Conservation (phyloP, 2,797 vertebrate species). For the Zonotrichia albicollis region DNA sequence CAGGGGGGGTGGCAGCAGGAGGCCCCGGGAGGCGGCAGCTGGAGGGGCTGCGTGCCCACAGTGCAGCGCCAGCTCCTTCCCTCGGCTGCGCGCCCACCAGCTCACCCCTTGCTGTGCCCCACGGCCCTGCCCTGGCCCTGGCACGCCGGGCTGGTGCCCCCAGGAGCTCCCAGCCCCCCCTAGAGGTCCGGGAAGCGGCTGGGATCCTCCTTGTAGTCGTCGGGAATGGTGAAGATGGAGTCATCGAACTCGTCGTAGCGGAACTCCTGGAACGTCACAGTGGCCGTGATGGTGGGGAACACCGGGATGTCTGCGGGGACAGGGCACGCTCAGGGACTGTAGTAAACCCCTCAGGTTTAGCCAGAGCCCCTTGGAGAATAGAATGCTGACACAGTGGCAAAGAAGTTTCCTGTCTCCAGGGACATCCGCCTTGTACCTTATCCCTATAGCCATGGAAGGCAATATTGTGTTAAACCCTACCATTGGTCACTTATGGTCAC, state of each 20-base stretch:
- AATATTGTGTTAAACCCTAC: too few species aligned
- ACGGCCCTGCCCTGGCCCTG: neutral
- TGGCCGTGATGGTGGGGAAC: constrained; percentile 98
- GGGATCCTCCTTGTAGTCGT: constrained; percentile 96
- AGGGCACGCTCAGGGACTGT: neutral
- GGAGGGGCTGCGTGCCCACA: constrained; percentile 19
- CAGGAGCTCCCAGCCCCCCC: neutral
- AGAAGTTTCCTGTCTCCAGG: too few species aligned
- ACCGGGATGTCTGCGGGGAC: constrained; percentile 83
- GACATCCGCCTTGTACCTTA: too few species aligned
- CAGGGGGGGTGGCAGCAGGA: constrained; percentile 3
- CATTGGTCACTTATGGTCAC: too few species aligned
- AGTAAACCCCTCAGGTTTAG: too few species aligned
- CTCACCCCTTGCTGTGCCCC: constrained; percentile 33
- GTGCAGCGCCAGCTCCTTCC: neutral
- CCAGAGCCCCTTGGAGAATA: too few species aligned
- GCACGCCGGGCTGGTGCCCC: neutral
- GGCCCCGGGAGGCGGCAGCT: constrained; percentile 19
- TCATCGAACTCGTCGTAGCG: constrained; percentile 92
- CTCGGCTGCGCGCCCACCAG: constrained; percentile 18
- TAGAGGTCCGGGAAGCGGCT: constrained; percentile 98
- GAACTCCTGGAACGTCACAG: constrained; percentile 99
- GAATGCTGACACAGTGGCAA: too few species aligned
- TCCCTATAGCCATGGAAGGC: too few species aligned
- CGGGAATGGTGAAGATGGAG: constrained; percentile 93